A percentile compares a stretch with the other conserved stretches of the same genome.
phyloP scores from a whole-genome alignment of 2,888 invertebrate genomes.

The Subacronicta megacephala region DNA sequence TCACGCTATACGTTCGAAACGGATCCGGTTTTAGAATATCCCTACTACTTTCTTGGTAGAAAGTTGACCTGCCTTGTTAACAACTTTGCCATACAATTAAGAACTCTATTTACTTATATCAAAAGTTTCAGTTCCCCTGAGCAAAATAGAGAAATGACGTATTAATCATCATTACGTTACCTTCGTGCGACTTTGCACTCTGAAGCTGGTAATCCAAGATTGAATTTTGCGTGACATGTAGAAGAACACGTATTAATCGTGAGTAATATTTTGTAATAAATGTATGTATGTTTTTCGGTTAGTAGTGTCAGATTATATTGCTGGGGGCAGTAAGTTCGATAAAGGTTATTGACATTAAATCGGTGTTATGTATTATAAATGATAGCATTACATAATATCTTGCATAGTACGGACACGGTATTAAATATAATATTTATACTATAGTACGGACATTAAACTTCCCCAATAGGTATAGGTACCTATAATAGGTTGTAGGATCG shows the following conservation, averaged over 20 bases:
- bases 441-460: too few relatives aligned
- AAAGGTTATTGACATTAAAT: constrained; percentile 54
- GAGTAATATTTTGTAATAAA: constrained; percentile 68
- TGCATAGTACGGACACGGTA: too few relatives aligned
- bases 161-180: constrained; percentile 10
- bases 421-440: too few relatives aligned
- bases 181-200: constrained; percentile 25
- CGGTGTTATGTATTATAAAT: constrained; percentile 11
- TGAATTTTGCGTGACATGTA: constrained; percentile 18
- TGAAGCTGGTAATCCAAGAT: constrained; percentile 10
- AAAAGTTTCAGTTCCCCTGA: constrained; percentile 36
- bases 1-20: constrained; percentile 49
- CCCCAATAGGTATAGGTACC: too few relatives aligned
- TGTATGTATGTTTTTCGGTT: constrained; percentile 79
- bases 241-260: constrained; percentile 57
- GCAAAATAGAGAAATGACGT: constrained; percentile 6
- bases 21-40: constrained; percentile 69
- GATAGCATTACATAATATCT: too few relatives aligned
- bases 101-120: constrained; percentile 2
- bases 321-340: constrained; percentile 37
- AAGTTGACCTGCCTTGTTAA: constrained; percentile 60
- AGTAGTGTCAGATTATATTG: constrained; percentile 65
- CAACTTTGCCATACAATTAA: constrained; percentile 3
- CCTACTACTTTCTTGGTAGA: constrained; percentile 71
- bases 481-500: too few relatives aligned